Evolutionary conservation across 64 coral and sea anemone genomes (phyloP), one percentile per base, ranked within the genome.

Genomic region (Montipora foliosa): DNA sequence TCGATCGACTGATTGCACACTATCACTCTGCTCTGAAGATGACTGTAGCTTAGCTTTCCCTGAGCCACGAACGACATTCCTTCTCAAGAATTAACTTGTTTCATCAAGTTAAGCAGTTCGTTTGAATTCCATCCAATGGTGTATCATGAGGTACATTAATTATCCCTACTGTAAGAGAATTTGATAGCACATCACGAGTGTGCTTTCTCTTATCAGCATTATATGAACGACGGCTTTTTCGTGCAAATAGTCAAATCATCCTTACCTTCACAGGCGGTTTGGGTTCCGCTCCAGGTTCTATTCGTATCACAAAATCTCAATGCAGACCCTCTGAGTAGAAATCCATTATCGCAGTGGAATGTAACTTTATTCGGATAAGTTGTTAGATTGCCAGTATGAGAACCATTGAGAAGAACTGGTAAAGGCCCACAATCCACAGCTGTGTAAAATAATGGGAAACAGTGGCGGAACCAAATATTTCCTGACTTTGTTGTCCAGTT

Each of bases 201-300:
- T 29, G 29, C 29, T 29, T 29, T 29, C 29, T 29, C 29, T 29
- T 29, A 37, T 37, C 37, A 37, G 37, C 37, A 37, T 37, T 37
- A 37, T 2, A 37, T 37, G 37, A 2, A 37, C 37, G 37, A 37
- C 5, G 52, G 5, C 6, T 55, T 55, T 1, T 55, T 55, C 52
- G 1, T 55, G 10, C 52, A 55, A 55, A 0, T 55, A 7, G 0
- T 64, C 11, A 64, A 64, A 64, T 64, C 13, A 12, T 4, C 12
- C 47, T 44, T 10, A 91, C 79, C 90, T 53, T 83, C 49, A 80
- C 90, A 91, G 11, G 4, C 58, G 13, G 79, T 75, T 17, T 22
- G 4, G 1, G 19, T 91, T 45, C 90, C 90, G 61, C 79, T 91
- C 90, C 90, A 91, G 9, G 48, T 75, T 17, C 69, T 89, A 47